phyloP scores from a whole-genome alignment of 1,140 invertebrate genomes.

The Drosophila funebris region DNA sequence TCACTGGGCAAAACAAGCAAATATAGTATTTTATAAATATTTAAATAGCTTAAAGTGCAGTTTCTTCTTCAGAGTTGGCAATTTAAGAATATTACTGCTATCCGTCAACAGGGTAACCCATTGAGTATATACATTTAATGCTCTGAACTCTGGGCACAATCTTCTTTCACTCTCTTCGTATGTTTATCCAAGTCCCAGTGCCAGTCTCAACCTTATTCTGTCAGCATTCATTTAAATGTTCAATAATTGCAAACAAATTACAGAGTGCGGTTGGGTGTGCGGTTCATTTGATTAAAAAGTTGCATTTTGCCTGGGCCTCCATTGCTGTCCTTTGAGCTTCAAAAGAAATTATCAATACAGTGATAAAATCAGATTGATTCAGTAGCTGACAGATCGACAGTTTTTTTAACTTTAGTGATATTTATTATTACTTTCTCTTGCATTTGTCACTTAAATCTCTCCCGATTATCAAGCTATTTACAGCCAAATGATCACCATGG shows the following conservation, averaged over 20 bases:
- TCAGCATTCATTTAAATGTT: too few relatives aligned
- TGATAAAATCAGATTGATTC: slow-evolving; percentile 9
- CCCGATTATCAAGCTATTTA: slow-evolving; percentile 3
- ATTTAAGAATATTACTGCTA: slow-evolving; percentile 39
- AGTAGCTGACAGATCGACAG: not conserved
- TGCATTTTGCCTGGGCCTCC: too few relatives aligned
- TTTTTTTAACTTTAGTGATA: too few relatives aligned
- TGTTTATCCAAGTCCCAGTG: slow-evolving; percentile 1
- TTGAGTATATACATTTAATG: slow-evolving; percentile 64
- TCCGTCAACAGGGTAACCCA: slow-evolving; percentile 17
- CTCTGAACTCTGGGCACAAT: slow-evolving; percentile 38
- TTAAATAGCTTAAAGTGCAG: slow-evolving; percentile 64
- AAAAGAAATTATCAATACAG: not conserved
- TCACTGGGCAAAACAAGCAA: not conserved
- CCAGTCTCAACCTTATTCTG: slow-evolving; percentile 4
- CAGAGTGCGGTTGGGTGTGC: too few relatives aligned
- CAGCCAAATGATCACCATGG: not conserved
- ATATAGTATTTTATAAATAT: slow-evolving; percentile 56
- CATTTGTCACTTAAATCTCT: too few relatives aligned
- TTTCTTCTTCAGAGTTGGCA: slow-evolving; percentile 8
- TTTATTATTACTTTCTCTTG: too few relatives aligned
- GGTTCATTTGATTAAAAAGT: too few relatives aligned
- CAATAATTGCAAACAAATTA: too few relatives aligned
- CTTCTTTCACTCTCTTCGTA: not conserved
- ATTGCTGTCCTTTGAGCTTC: slow-evolving; percentile 4